Evolutionary conservation across 2,797 vertebrate species (phyloP), one percentile per base, ranked within the genome.

Genomic region (Pogonophryne albipinna): DNA sequence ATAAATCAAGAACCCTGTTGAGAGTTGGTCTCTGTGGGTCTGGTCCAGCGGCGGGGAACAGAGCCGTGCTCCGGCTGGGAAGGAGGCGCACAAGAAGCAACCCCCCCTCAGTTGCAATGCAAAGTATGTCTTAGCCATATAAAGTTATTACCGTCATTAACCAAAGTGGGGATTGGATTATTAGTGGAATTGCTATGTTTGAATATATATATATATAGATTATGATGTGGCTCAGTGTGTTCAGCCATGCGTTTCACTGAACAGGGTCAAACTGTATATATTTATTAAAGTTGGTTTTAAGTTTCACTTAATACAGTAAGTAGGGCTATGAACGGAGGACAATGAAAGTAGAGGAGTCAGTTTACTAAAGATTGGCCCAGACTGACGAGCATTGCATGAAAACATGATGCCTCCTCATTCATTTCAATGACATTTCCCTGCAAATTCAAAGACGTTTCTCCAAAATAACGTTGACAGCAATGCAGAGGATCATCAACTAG

Each of bases 1-100:
- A 93, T 94, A 90, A 94, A 95, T 94, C 91, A 93, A 82, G 80
- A 78, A 63, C 83, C 89, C 89, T 89, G 89, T 90, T 92, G 90
- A 90, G 89, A 90, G 86, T 50, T 47, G n/a, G 82, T 73, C 84
- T 91, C 89, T 63, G 74, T 83, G 72, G 91, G 86, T 88, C 86
- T 78, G 79, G 84, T 89, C 76, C 80, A 66, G 83, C 66, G 60
- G 66, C 62, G 62, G 58, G 69, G 34, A 50, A 41, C 38, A 7
- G 66, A 71, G 82, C 19, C 38, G 0, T 38, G 58, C 62, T 74
- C 69, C 65, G 70, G 69, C 69, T 74, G 69, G 60, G 66, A 53
- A 51, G 46, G 19, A 79, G 74, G 56, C 23, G 53, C 38, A 69
- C 34, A 53, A 27, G n/a, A n/a, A n/a, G 23, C 51, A 69, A 38